These are phyloP conservation scores for Hydrozoanthus gracilis DNA, from an alignment of 92 coral and sea anemone species.

Conservation along the genomic window DNA sequence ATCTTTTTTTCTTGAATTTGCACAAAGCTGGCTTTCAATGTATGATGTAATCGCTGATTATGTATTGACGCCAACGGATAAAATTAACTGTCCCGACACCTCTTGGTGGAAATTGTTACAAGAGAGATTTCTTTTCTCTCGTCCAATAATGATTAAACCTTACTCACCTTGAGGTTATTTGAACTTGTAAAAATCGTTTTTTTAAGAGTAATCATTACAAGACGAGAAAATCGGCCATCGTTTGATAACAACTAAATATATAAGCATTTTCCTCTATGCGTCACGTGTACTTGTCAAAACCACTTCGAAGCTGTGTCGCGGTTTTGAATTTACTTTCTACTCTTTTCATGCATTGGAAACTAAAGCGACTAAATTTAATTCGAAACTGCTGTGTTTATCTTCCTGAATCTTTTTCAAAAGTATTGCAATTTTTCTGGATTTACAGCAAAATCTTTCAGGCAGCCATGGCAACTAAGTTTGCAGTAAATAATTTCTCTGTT, in stretches of 20 bases:
- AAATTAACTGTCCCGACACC: neutral
- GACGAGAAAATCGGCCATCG: no score
- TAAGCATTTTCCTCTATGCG: neutral
- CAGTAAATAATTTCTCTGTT: conserved; percentile 45
- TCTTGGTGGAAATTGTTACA: no score
- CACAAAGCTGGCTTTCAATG: neutral
- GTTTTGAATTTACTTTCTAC: neutral
- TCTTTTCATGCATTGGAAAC: neutral
- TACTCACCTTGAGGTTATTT: neutral
- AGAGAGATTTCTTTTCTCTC: neutral
- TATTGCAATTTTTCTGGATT: conserved; percentile 20
- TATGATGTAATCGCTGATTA: neutral
- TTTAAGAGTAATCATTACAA: no score
- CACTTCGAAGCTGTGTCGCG: no score
- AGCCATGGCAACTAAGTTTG: conserved; percentile 44
- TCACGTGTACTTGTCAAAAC: neutral
- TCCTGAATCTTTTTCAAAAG: neutral
- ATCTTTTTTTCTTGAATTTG: neutral
- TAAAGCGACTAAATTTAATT: neutral
- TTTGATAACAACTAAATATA: no score
- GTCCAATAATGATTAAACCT: neutral
- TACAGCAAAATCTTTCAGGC: conserved; percentile 3
- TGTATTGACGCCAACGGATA: neutral
- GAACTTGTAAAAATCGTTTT: neutral
- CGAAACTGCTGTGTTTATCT: neutral